Percentiles rank a stretch among this genome's conserved stretches.
These are phyloP conservation scores for Drosophila subobscura DNA, from an alignment of 1,140 invertebrate genomes.

Conservation along the genomic window DNA sequence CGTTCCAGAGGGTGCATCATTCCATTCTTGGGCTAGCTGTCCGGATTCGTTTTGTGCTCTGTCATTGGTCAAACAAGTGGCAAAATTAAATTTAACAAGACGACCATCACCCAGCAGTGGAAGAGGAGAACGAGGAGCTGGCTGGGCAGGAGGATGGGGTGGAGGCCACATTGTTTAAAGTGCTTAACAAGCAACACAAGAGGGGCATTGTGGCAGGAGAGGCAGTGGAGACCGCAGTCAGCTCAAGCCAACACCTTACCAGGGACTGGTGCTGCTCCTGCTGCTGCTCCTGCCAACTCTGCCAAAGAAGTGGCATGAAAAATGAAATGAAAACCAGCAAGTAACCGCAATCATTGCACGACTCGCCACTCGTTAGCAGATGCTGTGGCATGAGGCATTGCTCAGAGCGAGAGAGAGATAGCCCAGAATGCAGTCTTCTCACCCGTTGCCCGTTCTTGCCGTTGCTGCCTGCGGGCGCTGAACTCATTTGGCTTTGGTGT, in stretches of 20 bases:
- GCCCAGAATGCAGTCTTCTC: constrained; percentile 12
- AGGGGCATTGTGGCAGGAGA: not conserved
- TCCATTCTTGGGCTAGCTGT: constrained; percentile 45
- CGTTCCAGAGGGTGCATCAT: constrained; percentile 24
- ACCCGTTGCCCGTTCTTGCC: constrained; percentile 12
- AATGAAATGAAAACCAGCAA: constrained; percentile 78
- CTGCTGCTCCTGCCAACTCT: not conserved
- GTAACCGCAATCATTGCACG: constrained; percentile 77
- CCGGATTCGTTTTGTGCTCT: constrained; percentile 59
- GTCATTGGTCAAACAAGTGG: constrained; percentile 79
- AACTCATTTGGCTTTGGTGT: constrained; percentile 76
- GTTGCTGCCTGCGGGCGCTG: constrained; percentile 46
- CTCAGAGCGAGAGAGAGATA: not conserved
- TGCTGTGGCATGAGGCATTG: constrained; percentile 3
- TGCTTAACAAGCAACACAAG: constrained; percentile 66
- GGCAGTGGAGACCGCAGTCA: constrained; percentile 13
- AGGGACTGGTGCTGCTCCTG: no score
- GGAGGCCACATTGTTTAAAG: constrained; percentile 71
- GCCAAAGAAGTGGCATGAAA: constrained; percentile 65
- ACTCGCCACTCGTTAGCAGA: constrained; percentile 74
- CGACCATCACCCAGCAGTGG: constrained; percentile 26
- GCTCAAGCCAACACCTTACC: constrained; percentile 32
- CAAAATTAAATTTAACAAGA: constrained; percentile 80
- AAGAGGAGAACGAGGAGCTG: no score
- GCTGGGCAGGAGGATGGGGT: not conserved